Conservation (phyloP, 1,140 invertebrate genomes). For the Drosophila equinoxialis region DNA sequence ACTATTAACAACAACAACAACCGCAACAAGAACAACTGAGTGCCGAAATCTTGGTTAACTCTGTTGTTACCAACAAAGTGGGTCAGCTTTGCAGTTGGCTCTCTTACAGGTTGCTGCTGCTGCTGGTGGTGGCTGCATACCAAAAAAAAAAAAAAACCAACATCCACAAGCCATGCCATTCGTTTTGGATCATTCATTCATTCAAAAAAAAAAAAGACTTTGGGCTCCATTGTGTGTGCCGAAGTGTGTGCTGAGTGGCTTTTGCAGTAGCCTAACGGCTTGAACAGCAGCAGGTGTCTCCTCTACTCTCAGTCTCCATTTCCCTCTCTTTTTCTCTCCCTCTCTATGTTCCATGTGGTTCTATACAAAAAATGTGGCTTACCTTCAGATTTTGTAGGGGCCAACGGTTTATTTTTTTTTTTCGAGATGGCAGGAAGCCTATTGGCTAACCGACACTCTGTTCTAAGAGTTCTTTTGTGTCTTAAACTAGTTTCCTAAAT, state of each 20-base stretch:
- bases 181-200: conserved; percentile 28
- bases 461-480: conserved; percentile 48
- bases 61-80: conserved; percentile 50
- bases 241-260: conserved; percentile 11
- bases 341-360: conserved; percentile 26
- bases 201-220: conserved; percentile 14
- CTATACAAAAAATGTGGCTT: conserved; percentile 70
- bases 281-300: conserved; percentile 66
- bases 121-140: conserved; percentile 15
- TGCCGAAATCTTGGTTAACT: conserved; percentile 21
- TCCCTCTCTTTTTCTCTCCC: conserved; percentile 28
- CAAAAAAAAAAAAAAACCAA: conserved; percentile 9
- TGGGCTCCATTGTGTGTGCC: conserved; percentile 58
- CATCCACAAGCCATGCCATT: conserved; percentile 14
- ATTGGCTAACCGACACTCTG: conserved; percentile 56
- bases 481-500: conserved; percentile 71
- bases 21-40: conserved; percentile 30
- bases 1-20: background rate
- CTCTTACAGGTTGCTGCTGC: conserved; percentile 57
- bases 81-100: conserved; percentile 65
- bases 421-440: conserved; percentile 55
- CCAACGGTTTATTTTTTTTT: conserved; percentile 31
- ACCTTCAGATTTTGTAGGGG: conserved; percentile 55
- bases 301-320: conserved; percentile 38
- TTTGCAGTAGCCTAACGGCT: conserved; percentile 49